Evolutionary conservation across 2,797 vertebrate species (phyloP).

Genomic region (Rhincodon typus): DNA sequence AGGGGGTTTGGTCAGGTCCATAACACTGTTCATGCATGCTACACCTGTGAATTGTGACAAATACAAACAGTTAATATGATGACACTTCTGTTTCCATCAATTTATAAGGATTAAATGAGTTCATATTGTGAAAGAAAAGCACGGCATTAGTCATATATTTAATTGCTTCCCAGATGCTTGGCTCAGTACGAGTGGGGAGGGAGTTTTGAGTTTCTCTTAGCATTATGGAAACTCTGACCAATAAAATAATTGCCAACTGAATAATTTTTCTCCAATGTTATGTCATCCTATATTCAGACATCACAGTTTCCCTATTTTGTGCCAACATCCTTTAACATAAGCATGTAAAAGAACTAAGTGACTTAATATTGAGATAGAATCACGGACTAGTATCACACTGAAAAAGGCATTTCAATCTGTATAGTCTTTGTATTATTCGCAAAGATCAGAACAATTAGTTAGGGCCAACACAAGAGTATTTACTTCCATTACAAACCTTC

Average conservation of each 20-base stretch:
- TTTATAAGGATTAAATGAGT: background rate
- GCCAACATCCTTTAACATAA: background rate
- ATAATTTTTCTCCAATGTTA: background rate
- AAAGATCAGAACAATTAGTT: background rate
- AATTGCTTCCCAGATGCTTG: slow-evolving; percentile 1
- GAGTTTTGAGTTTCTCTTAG: background rate
- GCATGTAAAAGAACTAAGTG: background rate
- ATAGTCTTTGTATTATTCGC: background rate
- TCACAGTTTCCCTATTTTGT: background rate
- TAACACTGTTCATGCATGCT: no score
- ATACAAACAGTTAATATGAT: slow-evolving; percentile 8
- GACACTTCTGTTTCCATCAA: background rate
- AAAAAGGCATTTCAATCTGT: background rate
- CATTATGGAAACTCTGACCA: background rate
- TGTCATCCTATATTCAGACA: background rate
- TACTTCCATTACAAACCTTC: no score
- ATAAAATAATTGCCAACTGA: background rate
- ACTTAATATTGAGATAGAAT: background rate
- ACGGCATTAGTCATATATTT: slow-evolving; percentile 1
- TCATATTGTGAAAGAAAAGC: background rate
- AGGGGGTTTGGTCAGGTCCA: no score
- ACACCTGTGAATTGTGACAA: background rate
- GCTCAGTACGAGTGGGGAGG: background rate
- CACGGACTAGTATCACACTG: background rate
- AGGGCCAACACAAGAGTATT: no score